A percentile compares a stretch with the other conserved stretches of the same genome.
phyloP scores from a whole-genome alignment of 2,888 invertebrate genomes.

The Chymomyza caudatula region DNA sequence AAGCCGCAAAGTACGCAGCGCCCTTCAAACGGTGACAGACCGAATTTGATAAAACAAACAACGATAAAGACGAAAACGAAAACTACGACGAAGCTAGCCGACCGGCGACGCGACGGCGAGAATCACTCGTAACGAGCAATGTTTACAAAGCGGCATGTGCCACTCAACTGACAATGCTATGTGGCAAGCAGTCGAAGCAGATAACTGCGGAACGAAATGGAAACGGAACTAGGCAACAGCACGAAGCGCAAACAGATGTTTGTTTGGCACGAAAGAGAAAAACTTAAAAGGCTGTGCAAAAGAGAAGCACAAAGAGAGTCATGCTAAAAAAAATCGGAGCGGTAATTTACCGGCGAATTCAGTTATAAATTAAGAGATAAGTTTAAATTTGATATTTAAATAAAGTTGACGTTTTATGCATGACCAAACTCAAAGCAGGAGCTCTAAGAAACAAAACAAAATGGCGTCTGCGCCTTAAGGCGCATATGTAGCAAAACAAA shows the following conservation, averaged over 20 bases:
- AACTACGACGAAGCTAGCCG: conserved; percentile 35
- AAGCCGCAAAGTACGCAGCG: too few relatives aligned
- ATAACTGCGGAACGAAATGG: conserved; percentile 44
- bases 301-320: not conserved
- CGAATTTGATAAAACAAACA: not conserved
- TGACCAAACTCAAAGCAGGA: not conserved
- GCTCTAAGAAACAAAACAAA: conserved; percentile 24
- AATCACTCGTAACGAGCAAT: conserved; percentile 58
- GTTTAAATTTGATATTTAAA: conserved; percentile 28
- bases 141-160: conserved; percentile 70
- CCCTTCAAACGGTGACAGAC: not conserved
- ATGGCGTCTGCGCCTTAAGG: conserved; percentile 59
- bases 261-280: not conserved
- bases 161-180: conserved; percentile 55
- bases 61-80: conserved; percentile 20
- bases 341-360: conserved; percentile 53
- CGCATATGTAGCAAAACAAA: not conserved
- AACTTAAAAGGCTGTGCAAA: too few relatives aligned
- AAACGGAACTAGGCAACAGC: conserved; percentile 54
- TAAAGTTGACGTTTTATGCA: conserved; percentile 28
- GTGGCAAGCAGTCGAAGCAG: conserved; percentile 17
- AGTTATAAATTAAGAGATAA: too few relatives aligned
- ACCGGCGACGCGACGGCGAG: conserved; percentile 61
- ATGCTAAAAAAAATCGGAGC: not conserved
- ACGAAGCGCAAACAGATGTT: conserved; percentile 9